Conservation (phyloP, 2,113 vertebrate genomes). For the Eonycteris spelaea region DNA sequence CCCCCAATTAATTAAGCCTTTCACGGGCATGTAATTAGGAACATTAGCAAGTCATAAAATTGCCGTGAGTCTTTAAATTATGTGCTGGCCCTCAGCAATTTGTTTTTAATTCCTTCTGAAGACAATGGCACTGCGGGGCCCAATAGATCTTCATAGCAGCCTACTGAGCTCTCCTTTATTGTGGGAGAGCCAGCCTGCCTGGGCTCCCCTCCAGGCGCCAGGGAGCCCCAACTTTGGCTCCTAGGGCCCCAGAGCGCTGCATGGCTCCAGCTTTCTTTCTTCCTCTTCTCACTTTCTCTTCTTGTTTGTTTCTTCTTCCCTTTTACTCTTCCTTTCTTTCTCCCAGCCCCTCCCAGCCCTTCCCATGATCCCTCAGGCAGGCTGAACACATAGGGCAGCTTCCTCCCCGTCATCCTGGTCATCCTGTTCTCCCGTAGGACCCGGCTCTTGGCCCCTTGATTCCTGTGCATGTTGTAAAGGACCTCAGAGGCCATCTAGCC, state of each 20-base stretch:
- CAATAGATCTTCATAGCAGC: constrained; percentile 92
- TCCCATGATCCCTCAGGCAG: background rate
- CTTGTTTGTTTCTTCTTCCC: background rate
- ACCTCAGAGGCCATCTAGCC: constrained; percentile 35
- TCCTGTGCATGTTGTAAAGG: constrained; percentile 7
- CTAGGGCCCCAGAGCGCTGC: background rate
- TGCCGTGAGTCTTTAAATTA: constrained; percentile 99
- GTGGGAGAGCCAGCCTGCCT: constrained; percentile 81
- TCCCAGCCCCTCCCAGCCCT: background rate
- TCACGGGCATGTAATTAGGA: constrained; percentile 99
- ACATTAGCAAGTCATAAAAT: constrained; percentile 99
- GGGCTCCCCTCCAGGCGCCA: constrained; percentile 81
- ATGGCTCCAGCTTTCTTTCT: background rate
- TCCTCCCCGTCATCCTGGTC: background rate
- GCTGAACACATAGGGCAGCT: background rate
- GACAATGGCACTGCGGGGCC: constrained; percentile 96
- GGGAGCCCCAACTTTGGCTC: constrained; percentile 32
- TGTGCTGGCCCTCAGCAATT: constrained; percentile 98
- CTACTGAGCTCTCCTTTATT: constrained; percentile 89
- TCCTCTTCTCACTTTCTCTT: background rate
- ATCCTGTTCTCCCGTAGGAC: background rate
- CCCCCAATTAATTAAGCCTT: constrained; percentile 99
- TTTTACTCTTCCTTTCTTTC: background rate
- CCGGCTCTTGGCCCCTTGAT: background rate
- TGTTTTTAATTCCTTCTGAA: constrained; percentile 99